Evolutionary conservation across 2,797 vertebrate genomes (phyloP).

Genomic region (Pteronotus mesoamericanus): DNA sequence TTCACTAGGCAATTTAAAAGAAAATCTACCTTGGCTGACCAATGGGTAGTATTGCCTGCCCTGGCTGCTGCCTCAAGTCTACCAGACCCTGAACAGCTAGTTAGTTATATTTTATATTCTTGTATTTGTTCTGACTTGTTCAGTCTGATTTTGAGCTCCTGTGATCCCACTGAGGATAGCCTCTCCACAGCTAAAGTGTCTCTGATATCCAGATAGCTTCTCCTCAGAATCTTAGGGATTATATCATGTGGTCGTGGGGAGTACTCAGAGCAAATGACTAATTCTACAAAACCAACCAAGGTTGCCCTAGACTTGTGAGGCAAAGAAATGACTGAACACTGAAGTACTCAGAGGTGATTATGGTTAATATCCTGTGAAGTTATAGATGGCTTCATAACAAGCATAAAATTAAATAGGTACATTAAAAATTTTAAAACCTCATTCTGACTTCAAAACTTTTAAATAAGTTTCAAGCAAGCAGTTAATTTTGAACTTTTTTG

Average conservation of each 20-base stretch:
- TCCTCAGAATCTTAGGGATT: not conserved
- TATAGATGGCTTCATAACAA: conserved; percentile 40
- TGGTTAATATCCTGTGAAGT: conserved; percentile 51
- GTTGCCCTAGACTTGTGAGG: not conserved
- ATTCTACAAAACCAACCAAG: not conserved
- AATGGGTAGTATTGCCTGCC: conserved; percentile 32
- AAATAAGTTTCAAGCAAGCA: conserved; percentile 28
- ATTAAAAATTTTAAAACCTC: conserved; percentile 46
- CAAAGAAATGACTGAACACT: not conserved
- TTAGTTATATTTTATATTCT: not conserved
- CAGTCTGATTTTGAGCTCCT: not conserved
- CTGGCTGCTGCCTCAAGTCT: not conserved
- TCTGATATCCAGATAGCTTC: not conserved
- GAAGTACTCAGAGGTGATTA: not conserved
- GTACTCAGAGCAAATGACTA: not conserved
- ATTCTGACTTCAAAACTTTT: conserved; percentile 47
- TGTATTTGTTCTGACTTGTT: not conserved
- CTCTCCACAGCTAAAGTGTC: not conserved
- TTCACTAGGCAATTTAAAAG: not conserved
- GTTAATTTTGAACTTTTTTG: conserved; percentile 20
- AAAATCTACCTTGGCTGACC: not conserved
- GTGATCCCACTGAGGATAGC: not conserved
- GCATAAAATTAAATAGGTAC: conserved; percentile 50
- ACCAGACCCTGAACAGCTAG: not conserved
- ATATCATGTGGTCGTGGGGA: not conserved